phyloP scores from a whole-genome alignment of 1,140 invertebrate species.

The Platyscapa corneri region DNA sequence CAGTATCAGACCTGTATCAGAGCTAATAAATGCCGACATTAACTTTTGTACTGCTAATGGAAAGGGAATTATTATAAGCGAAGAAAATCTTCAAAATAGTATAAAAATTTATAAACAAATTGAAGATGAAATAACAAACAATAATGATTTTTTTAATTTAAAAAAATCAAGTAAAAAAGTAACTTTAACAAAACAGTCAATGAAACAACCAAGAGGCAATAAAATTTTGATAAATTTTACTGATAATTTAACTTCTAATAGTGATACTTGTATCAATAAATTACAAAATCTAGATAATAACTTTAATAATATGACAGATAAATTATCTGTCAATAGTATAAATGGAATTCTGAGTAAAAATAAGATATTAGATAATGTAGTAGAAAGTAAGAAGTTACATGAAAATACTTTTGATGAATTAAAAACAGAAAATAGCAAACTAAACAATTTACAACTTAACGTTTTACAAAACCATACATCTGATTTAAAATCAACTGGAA shows the following conservation, averaged over 20 bases:
- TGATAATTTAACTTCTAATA: not conserved
- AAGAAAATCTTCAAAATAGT: conserved; percentile 16
- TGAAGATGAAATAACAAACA: conserved; percentile 7
- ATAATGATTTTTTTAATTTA: conserved; percentile 2
- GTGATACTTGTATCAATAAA: not conserved
- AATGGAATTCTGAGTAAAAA: conserved; percentile 54
- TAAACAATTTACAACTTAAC: not conserved
- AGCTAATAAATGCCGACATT: not conserved
- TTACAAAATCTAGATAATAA: conserved; percentile 4
- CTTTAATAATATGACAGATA: conserved; percentile 33
- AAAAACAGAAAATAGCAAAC: not conserved
- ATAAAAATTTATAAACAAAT: conserved; percentile 36
- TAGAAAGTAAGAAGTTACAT: conserved; percentile 27
- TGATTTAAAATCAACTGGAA: conserved; percentile 5
- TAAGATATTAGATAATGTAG: not conserved
- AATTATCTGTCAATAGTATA: conserved; percentile 67
- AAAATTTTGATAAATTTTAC: not conserved
- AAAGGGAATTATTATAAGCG: conserved; percentile 6
- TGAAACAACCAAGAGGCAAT: not conserved
- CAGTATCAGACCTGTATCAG: too few relatives aligned
- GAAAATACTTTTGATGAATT: conserved; percentile 20
- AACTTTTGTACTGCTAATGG: conserved; percentile 26
- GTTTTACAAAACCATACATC: not conserved
- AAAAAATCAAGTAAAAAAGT: conserved; percentile 1
- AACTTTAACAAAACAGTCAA: not conserved